Evolutionary conservation across 1,140 invertebrate species (phyloP).

Genomic region (Laupala kohalensis): DNA sequence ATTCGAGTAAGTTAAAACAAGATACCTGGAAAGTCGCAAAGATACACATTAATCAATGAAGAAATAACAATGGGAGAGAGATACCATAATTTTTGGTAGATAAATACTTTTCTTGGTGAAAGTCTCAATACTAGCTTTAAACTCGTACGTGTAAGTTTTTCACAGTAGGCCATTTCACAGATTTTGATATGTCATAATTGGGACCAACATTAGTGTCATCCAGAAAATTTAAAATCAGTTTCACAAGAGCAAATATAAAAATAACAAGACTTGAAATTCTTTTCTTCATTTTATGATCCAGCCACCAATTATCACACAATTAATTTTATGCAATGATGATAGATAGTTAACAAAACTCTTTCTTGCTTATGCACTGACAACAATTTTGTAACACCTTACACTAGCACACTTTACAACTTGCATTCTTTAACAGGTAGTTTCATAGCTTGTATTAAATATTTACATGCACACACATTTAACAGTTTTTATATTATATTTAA

Average conservation of each 20-base stretch:
- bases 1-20: no score
- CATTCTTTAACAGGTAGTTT: neutral
- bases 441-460: neutral
- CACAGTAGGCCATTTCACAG: neutral
- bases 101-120: no score
- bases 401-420: neutral
- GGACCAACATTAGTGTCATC: neutral
- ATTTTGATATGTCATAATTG: neutral
- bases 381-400: neutral
- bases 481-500: neutral
- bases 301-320: neutral
- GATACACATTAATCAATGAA: no score
- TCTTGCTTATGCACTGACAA: neutral
- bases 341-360: neutral
- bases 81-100: no score
- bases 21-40: no score
- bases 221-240: neutral
- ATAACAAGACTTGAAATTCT: neutral
- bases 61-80: no score
- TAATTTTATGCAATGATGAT: neutral
- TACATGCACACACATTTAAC: neutral
- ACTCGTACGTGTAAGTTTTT: no score
- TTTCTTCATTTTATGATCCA: no score
- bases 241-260: neutral
- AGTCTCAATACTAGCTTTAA: no score